Percentiles rank a stretch among this genome's conserved stretches.
These are phyloP conservation scores for Drosophila ochracea DNA, from an alignment of 2,888 invertebrate genomes.

Conservation along the genomic window DNA sequence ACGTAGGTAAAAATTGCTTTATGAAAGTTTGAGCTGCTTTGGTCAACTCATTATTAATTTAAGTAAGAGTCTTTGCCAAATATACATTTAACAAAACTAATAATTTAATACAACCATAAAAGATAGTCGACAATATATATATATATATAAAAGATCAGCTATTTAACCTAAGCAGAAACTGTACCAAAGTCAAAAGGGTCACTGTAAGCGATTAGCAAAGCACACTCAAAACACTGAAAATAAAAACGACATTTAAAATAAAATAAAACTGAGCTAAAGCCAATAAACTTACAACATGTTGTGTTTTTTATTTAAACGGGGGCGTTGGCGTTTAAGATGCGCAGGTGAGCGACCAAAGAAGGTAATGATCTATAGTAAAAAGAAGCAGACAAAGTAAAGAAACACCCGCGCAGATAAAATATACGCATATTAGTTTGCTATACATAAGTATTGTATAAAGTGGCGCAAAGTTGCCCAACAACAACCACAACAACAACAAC, in stretches of 20 bases:
- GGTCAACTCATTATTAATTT: neutral
- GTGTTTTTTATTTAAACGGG: conserved; percentile 23
- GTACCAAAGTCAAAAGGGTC: conserved; percentile 30
- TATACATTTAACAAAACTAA: neutral
- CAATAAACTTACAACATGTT: conserved; percentile 38
- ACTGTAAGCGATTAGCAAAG: conserved; percentile 21
- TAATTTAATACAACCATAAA: neutral
- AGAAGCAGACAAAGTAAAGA: neutral
- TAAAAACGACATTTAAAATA: conserved; percentile 17
- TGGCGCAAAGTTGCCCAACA: conserved; percentile 49
- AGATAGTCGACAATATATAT: neutral
- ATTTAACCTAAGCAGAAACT: conserved; percentile 10
- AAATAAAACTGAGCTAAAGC: conserved; percentile 27
- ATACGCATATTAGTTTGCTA: conserved; percentile 28
- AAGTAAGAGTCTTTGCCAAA: neutral
- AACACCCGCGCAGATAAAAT: conserved; percentile 66
- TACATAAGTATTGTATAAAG: conserved; percentile 51
- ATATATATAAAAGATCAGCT: neutral
- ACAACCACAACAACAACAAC: conserved; percentile 17
- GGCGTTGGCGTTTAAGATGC: conserved; percentile 66
- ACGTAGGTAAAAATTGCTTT: neutral
- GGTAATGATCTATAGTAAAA: conserved; percentile 65
- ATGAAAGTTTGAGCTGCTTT: neutral
- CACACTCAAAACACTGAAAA: neutral
- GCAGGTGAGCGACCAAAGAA: conserved; percentile 75